Percentiles rank a stretch among this genome's conserved stretches.
Conservation (phyloP, 2,113 vertebrate genomes). For the Pachypanchax playfairii region DNA sequence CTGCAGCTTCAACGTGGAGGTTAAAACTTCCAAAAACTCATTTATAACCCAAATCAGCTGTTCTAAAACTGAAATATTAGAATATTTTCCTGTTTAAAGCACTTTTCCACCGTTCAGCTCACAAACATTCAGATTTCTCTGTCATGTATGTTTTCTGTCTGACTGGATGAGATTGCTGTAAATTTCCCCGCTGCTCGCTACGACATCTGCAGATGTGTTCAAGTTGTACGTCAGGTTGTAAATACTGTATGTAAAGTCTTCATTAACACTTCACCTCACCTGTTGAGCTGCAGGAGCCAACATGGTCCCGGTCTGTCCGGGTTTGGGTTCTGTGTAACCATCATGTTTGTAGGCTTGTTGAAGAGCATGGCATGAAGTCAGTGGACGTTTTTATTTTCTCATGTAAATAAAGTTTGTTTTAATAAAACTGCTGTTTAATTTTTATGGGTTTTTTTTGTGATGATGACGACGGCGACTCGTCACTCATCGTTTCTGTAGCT, state of each 20-base stretch:
- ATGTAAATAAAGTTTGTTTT: constrained; percentile 97
- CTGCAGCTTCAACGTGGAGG: too few species aligned
- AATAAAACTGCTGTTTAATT: constrained; percentile 71
- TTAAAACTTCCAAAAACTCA: too few species aligned
- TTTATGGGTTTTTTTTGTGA: constrained; percentile 16
- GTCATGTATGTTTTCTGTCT: too few species aligned
- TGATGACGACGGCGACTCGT: background rate
- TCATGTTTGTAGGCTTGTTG: background rate
- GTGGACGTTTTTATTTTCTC: constrained; percentile 82
- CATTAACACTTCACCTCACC: constrained; percentile 21
- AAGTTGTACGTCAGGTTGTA: constrained; percentile 49
- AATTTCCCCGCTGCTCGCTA: too few species aligned
- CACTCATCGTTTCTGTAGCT: constrained; percentile 36
- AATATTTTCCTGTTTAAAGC: too few species aligned
- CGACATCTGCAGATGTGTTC: constrained; percentile 6
- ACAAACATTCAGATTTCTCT: too few species aligned
- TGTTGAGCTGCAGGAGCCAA: constrained; percentile 29
- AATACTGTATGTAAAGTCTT: constrained; percentile 58
- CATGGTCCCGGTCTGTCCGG: too few species aligned
- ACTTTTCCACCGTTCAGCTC: too few species aligned
- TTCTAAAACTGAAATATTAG: too few species aligned
- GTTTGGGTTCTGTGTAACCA: too few species aligned
- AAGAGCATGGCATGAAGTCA: constrained; percentile 91
- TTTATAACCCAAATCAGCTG: too few species aligned
- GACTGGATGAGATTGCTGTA: too few species aligned